Percentiles rank a stretch among this genome's conserved stretches.
Conservation (phyloP, 2,113 vertebrate genomes). For the Orcinus orca region DNA sequence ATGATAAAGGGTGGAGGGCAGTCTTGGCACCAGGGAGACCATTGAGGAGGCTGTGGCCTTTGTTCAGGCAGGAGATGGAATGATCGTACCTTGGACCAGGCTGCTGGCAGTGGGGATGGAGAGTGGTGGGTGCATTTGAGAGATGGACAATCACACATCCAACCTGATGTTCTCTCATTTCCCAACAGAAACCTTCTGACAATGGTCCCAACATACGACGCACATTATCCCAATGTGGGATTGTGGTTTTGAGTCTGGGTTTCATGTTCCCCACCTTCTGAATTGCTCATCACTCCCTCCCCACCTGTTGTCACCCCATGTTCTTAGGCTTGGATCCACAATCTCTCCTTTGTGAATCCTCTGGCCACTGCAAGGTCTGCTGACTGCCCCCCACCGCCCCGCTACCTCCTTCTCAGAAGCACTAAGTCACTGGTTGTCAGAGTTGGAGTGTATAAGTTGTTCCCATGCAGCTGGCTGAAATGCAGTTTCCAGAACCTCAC, state of each 20-base stretch:
- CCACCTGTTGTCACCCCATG: not conserved
- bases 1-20: not conserved
- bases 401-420: not conserved
- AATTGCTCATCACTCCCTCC: not conserved
- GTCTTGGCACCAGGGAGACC: not conserved
- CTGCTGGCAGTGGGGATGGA: not conserved
- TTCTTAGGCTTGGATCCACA: not conserved
- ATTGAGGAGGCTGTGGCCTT: not conserved
- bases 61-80: not conserved
- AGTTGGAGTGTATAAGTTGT: not conserved
- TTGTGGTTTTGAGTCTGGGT: not conserved
- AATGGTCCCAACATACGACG: too few species aligned
- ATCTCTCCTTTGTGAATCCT: not conserved
- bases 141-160: too few species aligned
- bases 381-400: rapidly evolving
- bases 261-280: not conserved
- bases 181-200: not conserved
- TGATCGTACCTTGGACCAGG: not conserved
- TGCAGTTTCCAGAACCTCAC: not conserved
- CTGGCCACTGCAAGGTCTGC: rapidly evolving
- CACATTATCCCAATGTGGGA: rapidly evolving
- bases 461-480: not conserved
- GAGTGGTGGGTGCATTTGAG: not conserved
- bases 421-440: not conserved
- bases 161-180: not conserved